Evolutionary conservation across 2,113 vertebrate species (phyloP).

Genomic region (Motacilla alba): DNA sequence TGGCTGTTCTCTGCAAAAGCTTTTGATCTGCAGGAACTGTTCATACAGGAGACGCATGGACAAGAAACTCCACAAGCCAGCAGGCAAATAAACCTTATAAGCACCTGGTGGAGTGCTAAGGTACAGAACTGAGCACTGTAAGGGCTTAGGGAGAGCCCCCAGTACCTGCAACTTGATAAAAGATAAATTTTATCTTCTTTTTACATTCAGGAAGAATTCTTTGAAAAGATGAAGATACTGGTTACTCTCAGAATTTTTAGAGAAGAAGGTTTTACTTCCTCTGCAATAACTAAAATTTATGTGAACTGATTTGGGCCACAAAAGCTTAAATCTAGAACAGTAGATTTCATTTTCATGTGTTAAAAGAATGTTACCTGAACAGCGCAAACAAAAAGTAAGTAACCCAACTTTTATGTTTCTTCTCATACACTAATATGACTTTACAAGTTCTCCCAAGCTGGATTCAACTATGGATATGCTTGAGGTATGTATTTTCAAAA

Average conservation of each 20-base stretch:
- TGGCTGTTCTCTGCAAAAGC: background rate
- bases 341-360: background rate
- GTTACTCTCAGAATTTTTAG: background rate
- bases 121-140: fast-evolving
- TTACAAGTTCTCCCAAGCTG: background rate
- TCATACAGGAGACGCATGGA: background rate
- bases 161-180: background rate
- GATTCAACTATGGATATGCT: background rate
- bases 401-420: background rate
- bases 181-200: background rate
- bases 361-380: background rate
- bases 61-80: background rate
- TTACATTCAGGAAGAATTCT: background rate
- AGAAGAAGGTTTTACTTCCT: background rate
- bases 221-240: background rate
- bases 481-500: background rate
- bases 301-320: background rate
- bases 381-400: background rate
- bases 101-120: background rate
- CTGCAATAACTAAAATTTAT: background rate
- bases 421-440: background rate
- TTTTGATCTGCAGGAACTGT: background rate
- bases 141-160: background rate
- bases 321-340: background rate
- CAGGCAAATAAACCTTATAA: background rate